Conservation (phyloP, 2,888 invertebrate genomes). For the Eremobia ochroleuca region DNA sequence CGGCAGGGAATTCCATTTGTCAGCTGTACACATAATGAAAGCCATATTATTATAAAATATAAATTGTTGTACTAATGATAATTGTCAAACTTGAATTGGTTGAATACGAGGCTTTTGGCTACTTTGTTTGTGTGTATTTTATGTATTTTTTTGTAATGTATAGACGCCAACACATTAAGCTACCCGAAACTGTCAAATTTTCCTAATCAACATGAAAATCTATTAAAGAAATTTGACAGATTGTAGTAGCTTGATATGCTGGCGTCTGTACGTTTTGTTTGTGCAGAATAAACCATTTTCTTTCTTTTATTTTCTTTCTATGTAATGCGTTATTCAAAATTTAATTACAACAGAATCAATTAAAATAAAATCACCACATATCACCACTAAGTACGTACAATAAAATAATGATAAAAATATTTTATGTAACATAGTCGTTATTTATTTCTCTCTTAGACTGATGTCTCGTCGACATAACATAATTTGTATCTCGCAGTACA, state of each 20-base stretch:
- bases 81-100: not conserved
- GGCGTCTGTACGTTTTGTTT: too few relatives aligned
- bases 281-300: too few relatives aligned
- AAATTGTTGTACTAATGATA: not conserved
- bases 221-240: too few relatives aligned
- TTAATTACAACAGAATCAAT: not conserved
- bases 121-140: not conserved
- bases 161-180: too few relatives aligned
- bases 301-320: too few relatives aligned
- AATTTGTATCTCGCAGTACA: constrained; percentile 18
- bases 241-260: too few relatives aligned
- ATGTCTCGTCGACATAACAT: constrained; percentile 13
- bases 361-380: not conserved
- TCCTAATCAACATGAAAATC: too few relatives aligned
- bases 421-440: constrained; percentile 4
- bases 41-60: not conserved
- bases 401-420: not conserved
- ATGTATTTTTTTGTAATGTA: too few relatives aligned
- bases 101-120: not conserved
- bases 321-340: not conserved
- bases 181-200: too few relatives aligned
- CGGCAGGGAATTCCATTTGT: not conserved
- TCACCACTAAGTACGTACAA: not conserved
- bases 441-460: not conserved
- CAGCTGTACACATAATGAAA: not conserved